Percentiles rank a stretch among this genome's conserved stretches.
phyloP scores from a whole-genome alignment of 1,140 invertebrate species.

The Nephila pilipes region DNA sequence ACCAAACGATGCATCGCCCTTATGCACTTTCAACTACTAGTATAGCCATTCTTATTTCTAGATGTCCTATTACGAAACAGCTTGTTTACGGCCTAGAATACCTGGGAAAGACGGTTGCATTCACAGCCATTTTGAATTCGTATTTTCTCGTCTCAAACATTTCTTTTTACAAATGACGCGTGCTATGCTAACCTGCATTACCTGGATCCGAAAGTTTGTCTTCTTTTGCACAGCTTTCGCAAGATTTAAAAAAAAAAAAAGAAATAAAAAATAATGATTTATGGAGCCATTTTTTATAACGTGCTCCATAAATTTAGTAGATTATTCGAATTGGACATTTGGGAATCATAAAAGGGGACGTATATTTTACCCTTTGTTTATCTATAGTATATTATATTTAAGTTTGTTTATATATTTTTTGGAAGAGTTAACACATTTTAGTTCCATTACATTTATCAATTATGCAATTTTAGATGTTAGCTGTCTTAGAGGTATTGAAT shows the following conservation, averaged over 20 bases:
- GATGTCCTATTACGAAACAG: constrained; percentile 16
- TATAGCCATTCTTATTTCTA: not conserved
- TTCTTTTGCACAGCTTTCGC: not conserved
- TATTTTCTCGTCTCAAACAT: not conserved
- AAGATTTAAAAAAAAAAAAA: not conserved
- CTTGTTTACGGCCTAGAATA: not conserved
- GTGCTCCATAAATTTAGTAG: constrained; percentile 9
- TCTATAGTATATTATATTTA: not conserved
- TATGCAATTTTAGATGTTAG: not conserved
- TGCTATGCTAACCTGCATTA: constrained; percentile 21
- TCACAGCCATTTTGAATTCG: constrained; percentile 5
- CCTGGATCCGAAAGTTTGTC: not conserved
- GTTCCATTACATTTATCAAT: not conserved
- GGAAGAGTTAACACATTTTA: not conserved
- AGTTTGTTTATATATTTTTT: not conserved
- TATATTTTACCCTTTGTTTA: constrained; percentile 10
- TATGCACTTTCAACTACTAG: constrained; percentile 6
- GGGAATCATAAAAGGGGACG: not conserved
- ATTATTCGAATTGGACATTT: constrained; percentile 24
- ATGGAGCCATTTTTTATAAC: constrained; percentile 7
- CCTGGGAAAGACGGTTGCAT: not conserved
- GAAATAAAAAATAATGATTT: not conserved
- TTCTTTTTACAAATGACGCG: not conserved
- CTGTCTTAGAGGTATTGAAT: not conserved
- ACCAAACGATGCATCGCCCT: not conserved